phyloP scores from a whole-genome alignment of 2,797 vertebrate species.

The Labeo calbasu region DNA sequence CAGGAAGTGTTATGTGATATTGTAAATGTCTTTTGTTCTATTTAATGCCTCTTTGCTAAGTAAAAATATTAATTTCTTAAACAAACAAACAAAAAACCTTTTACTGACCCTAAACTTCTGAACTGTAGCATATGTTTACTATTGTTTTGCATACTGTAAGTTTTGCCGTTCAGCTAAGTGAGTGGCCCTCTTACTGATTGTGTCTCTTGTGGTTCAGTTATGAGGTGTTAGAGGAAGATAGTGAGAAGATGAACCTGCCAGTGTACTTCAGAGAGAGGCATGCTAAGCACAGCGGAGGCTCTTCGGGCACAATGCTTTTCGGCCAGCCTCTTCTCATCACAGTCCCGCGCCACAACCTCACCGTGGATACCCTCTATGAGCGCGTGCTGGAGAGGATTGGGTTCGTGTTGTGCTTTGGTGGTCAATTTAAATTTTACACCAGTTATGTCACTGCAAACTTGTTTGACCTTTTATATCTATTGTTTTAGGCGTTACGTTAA shows the following conservation, averaged over 20 bases:
- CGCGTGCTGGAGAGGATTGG: constrained; percentile 89
- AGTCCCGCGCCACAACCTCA: constrained; percentile 87
- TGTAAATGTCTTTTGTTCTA: background rate
- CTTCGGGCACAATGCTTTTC: constrained; percentile 86
- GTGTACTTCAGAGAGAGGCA: constrained; percentile 95
- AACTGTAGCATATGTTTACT: background rate
- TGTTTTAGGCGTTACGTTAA: constrained; percentile 87
- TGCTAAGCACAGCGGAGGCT: constrained; percentile 81
- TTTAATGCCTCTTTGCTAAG: background rate
- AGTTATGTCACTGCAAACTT: background rate
- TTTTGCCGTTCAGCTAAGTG: background rate
- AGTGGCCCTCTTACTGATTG: background rate
- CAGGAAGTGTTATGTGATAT: no score
- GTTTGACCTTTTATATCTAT: background rate
- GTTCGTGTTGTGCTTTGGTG: constrained; percentile 73
- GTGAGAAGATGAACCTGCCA: constrained; percentile 84
- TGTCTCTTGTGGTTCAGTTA: constrained; percentile 78
- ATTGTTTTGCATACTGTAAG: background rate
- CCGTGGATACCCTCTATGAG: constrained; percentile 85
- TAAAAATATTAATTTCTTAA: background rate
- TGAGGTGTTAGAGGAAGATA: constrained; percentile 87
- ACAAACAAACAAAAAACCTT: background rate
- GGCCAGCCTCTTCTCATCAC: constrained; percentile 93
- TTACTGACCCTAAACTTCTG: background rate
- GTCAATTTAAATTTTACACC: background rate